Conservation (phyloP, 2,797 vertebrate genomes). For the Alcedo atthis region DNA sequence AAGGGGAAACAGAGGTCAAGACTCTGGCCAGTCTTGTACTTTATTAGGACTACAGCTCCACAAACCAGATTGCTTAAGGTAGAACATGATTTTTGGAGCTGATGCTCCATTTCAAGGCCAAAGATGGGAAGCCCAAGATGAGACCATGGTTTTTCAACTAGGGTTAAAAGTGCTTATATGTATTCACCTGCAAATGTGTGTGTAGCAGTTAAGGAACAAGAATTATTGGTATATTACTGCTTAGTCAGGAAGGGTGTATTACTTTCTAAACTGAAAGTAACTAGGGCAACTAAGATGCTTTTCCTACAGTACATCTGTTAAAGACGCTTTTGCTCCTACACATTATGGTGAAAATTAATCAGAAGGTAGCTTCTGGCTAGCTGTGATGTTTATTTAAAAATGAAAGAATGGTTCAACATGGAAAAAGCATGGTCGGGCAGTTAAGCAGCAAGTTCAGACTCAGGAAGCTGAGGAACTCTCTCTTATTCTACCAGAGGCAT, state of each 20-base stretch:
- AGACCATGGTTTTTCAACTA: background rate
- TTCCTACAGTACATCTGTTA: background rate
- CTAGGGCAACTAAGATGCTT: background rate
- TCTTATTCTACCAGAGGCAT: background rate
- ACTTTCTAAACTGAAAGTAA: background rate
- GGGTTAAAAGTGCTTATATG: background rate
- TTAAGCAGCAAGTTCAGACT: background rate
- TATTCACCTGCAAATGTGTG: background rate
- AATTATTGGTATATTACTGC: background rate
- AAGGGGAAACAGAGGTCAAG: constrained; percentile 23
- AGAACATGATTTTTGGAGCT: background rate
- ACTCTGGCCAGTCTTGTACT: background rate
- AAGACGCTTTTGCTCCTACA: background rate
- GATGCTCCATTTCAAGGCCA: background rate
- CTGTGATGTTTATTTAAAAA: background rate
- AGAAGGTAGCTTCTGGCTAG: background rate
- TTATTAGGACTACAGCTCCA: background rate
- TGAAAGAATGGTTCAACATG: background rate
- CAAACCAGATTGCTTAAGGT: constrained; percentile 1
- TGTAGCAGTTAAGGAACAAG: background rate
- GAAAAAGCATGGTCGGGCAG: background rate
- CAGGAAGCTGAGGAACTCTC: background rate
- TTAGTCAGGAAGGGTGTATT: background rate
- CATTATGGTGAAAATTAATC: background rate
- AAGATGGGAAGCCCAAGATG: background rate